Conservation (phyloP, 2,113 vertebrate genomes). For the Phylloscopus trochilus region DNA sequence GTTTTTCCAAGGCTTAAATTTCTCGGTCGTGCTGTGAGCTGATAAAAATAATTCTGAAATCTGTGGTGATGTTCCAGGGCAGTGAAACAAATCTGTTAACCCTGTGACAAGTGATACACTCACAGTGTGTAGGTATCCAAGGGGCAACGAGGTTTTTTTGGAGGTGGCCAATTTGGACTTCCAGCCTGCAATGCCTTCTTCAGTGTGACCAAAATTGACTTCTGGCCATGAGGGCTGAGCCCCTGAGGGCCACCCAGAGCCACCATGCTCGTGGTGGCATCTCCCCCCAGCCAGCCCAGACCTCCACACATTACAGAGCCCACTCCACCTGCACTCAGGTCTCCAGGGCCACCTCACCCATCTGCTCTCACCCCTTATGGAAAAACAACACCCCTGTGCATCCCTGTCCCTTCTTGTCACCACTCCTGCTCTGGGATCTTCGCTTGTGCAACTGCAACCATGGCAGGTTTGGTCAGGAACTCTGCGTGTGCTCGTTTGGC, state of each 20-base stretch:
- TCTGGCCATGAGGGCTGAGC: no score
- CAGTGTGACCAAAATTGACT: no score
- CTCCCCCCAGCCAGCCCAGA: not conserved
- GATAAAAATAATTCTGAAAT: not conserved
- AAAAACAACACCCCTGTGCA: not conserved
- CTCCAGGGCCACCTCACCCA: not conserved
- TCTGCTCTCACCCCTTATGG: not conserved
- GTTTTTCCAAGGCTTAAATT: not conserved
- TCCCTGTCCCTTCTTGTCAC: no score
- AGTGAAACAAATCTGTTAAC: not conserved
- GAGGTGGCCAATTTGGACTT: no score
- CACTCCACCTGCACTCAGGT: not conserved
- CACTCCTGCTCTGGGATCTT: not conserved
- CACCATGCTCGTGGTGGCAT: rapidly evolving
- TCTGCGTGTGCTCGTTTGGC: not conserved
- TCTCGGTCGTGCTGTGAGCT: not conserved
- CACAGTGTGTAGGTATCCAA: not conserved
- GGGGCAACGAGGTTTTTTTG: not conserved
- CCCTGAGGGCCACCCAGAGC: not conserved
- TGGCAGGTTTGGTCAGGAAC: rapidly evolving
- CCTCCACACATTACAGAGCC: not conserved
- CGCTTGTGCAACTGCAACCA: not conserved
- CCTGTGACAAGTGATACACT: not conserved
- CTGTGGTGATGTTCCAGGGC: not conserved
- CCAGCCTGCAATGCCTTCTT: no score